Conservation (phyloP, 2,113 vertebrate genomes). For the Silurus asotus region DNA sequence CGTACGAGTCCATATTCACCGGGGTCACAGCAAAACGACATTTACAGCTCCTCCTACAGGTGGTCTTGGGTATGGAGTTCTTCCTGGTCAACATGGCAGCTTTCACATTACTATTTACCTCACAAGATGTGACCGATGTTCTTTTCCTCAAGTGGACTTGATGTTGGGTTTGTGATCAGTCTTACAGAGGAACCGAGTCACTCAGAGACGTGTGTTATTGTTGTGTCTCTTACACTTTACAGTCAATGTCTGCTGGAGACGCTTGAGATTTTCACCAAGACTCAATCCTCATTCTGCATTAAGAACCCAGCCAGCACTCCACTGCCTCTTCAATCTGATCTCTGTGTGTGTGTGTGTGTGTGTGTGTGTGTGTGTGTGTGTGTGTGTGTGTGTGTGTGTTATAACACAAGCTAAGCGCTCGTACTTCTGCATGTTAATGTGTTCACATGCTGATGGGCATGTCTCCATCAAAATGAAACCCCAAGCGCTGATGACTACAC, state of each 20-base stretch:
- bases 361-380: conserved; percentile 13
- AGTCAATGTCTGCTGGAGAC: background rate
- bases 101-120: too few species aligned
- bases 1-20: too few species aligned
- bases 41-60: too few species aligned
- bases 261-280: background rate
- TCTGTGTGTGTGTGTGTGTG: background rate
- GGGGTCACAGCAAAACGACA: too few species aligned
- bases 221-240: background rate
- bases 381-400: background rate
- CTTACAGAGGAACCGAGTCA: background rate
- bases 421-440: conserved; percentile 13
- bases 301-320: background rate
- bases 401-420: background rate
- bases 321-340: background rate
- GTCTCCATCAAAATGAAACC: conserved; percentile 13
- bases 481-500: conserved; percentile 24
- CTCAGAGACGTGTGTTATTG: background rate
- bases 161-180: background rate
- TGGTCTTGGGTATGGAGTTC: too few species aligned
- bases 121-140: background rate
- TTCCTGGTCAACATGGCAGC: too few species aligned
- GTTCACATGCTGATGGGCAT: background rate
- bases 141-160: background rate
- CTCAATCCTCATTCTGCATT: conserved; percentile 15